Evolutionary conservation across 2,797 vertebrate genomes (phyloP).

Genomic region (Allobates femoralis): DNA sequence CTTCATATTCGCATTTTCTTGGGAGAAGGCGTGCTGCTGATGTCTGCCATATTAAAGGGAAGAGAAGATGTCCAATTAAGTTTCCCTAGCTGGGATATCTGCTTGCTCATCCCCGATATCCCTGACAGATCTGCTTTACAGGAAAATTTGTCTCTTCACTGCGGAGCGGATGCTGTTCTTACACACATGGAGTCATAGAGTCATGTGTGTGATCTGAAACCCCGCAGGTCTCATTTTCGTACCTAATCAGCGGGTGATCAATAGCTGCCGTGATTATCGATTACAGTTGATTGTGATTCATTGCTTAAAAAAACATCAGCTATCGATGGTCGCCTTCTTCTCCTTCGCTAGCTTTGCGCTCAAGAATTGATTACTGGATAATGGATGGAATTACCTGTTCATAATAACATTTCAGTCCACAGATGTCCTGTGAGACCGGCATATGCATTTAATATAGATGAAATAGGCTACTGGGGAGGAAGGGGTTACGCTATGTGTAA

Average conservation of each 20-base stretch:
- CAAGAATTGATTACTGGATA: constrained; percentile 49
- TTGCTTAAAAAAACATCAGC: constrained; percentile 46
- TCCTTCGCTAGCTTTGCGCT: background rate
- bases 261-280: constrained; percentile 40
- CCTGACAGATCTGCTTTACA: constrained; percentile 49
- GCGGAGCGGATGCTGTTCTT: background rate
- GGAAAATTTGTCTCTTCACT: background rate
- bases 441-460: constrained; percentile 10
- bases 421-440: background rate
- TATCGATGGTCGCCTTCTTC: background rate
- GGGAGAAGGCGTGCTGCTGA: constrained; percentile 2
- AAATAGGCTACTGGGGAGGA: background rate
- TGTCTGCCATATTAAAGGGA: constrained; percentile 43
- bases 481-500: background rate
- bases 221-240: background rate
- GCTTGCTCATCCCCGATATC: background rate
- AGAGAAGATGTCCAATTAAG: constrained; percentile 40
- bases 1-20: background rate
- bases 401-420: constrained; percentile 51
- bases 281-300: constrained; percentile 51
- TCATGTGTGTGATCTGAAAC: background rate
- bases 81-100: background rate
- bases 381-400: constrained; percentile 45
- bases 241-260: constrained; percentile 48
- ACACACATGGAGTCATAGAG: constrained; percentile 1